Evolutionary conservation across 2,888 invertebrate genomes (phyloP), one percentile per base, ranked within the genome.

Genomic region (Melinaea marsaeus): DNA sequence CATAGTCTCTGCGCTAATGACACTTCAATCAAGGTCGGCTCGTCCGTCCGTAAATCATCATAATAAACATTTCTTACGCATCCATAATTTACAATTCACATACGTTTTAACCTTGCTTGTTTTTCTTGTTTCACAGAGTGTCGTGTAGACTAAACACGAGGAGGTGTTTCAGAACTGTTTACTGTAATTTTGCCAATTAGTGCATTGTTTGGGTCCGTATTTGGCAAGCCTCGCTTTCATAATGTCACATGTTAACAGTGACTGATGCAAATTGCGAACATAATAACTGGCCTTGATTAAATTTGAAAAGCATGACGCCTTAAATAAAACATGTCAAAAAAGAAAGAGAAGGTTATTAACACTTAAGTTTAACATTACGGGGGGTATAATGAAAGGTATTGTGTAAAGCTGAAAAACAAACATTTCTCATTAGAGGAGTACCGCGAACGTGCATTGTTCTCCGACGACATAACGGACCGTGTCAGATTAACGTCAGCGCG

Each of bases 381-480:
- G 75, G 80, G 78, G 77, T 80, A 80, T 83, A 86, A 86, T 81
- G 82, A 84, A 82, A 80, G 81, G 78, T 78, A 88, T 88, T 89
- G 88, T 86, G 79, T 79, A 71, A 78, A 77, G 78, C 76, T 83
- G 79, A 85, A 89, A 81, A 88, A 87, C 88, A 88, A 90, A 88
- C 87, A 89, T 86, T 90, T 88, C 86, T 87, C 88, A 88, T 88
- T 88, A 89, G 83, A 77, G 81, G 85, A 85, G 85, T 84, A 83
- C 82, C 83, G 81, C 79, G 83, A 85, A 86, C 80, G 73, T 72
- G 79, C 79, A 89, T 90, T 90, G 90, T 90, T 88, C 84, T 84
- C 77, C 63, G 83, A 83, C 83, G 85, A 85, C 82, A 88, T 89
- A 89, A 89, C 87, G 90, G 88, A 80, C 81, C 81, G 84, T 83